These are phyloP conservation scores for Amblyjoppa fuscipennis DNA, from an alignment of 2,888 invertebrate species.

Conservation along the genomic window DNA sequence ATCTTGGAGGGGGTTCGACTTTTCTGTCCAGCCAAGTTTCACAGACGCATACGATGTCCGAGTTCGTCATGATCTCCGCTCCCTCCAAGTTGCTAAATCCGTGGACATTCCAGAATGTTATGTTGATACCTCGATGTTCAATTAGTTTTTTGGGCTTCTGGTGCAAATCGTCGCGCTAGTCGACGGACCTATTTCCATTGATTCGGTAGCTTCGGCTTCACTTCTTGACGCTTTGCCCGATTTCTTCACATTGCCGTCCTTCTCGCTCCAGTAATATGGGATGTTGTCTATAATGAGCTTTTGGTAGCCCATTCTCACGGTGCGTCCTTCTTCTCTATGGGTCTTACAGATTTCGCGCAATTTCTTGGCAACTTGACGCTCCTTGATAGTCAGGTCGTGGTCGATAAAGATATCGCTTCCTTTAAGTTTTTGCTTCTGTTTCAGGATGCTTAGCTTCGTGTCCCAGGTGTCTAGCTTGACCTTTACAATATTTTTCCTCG, in stretches of 20 bases:
- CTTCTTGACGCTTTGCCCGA: not conserved
- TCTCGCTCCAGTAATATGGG: slow-evolving; percentile 8
- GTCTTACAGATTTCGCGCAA: not conserved
- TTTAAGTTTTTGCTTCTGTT: slow-evolving; percentile 26
- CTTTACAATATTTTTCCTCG: slow-evolving; percentile 14
- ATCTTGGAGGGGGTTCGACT: not conserved
- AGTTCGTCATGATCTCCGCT: not conserved
- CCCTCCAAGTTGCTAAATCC: slow-evolving; percentile 19
- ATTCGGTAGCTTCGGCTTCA: not conserved
- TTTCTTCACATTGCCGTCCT: not conserved
- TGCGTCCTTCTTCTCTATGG: not conserved
- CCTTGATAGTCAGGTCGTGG: slow-evolving; percentile 30
- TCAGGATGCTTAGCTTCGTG: slow-evolving; percentile 8
- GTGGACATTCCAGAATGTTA: slow-evolving; percentile 32
- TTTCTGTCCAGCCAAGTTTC: slow-evolving; percentile 18
- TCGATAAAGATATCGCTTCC: slow-evolving; percentile 42
- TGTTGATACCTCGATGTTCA: slow-evolving; percentile 9
- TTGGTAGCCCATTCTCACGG: not conserved
- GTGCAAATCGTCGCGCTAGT: no score
- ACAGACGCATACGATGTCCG: slow-evolving; percentile 24
- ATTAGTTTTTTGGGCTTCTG: slow-evolving; percentile 14
- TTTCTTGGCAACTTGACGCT: not conserved
- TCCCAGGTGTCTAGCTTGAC: slow-evolving; percentile 38
- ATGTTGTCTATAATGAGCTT: slow-evolving; percentile 9
- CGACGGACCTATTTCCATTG: not conserved